Base-by-base conservation (phyloP, 2,888 invertebrate species). In the Ceratothoa steindachneri region DNA sequence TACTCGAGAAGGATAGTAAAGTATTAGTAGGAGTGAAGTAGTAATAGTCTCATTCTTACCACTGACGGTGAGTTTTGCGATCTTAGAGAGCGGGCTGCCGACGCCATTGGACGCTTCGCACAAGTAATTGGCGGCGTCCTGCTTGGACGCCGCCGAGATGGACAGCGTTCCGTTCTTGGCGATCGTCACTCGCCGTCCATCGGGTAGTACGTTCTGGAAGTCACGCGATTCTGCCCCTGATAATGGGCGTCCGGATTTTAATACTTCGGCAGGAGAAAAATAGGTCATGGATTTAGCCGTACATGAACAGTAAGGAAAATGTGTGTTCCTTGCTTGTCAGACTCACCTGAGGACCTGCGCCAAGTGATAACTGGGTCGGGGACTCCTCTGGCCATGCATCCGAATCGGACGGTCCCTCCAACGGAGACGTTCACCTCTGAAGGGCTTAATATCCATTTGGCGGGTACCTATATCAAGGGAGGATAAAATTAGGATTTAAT, bases 21-120 rank as follows among this genome's bases (percentile, higher is more conserved):
- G n/a, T n/a, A n/a, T n/a, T n/a, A n/a, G n/a, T n/a, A n/a, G n/a
- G n/a, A n/a, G n/a, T n/a, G n/a, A n/a, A n/a, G n/a, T n/a, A n/a
- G n/a, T n/a, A n/a, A n/a, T 51, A 51, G 51, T 15, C 51, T 12
- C 51, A 51, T 4, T 30, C 82, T 82, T 81, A 86, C 86, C 86
- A 81, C 85, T 84, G 28, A 87, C 86, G 53, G 83, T 82, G 24
- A 86, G 82, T 41, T 81, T 80, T 24, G 85, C 84, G 15, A 85
- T 85, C 80, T 81, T 82, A 80, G 83, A 84, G 55, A 84, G 82
- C 15, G 83, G 82, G 19, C 55, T 31, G 7, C 85, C 84, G 7
- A 85, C 85, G 15, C 82, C 83, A 81, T 85, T 87, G 80, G 84
- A 84, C 30, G 87, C 87, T 52, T 85, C 84, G 81, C 87, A 87